A percentile compares a stretch with the other conserved stretches of the same genome.
Evolutionary conservation across 2,113 vertebrate genomes (phyloP).

Genomic region (Lepisosteus osseus): DNA sequence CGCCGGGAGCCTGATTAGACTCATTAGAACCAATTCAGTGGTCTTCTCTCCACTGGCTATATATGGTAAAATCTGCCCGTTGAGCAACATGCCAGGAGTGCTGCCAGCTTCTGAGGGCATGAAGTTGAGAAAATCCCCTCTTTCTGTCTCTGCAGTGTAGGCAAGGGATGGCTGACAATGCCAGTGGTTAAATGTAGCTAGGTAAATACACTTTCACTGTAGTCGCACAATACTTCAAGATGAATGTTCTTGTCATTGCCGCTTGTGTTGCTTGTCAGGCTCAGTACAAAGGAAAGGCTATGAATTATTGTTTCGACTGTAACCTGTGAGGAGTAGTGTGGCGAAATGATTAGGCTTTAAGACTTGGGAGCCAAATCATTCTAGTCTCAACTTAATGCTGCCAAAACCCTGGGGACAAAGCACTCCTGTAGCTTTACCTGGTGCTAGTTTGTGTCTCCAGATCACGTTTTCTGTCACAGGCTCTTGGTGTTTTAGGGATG

Average conservation of each 20-base stretch:
- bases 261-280: neutral
- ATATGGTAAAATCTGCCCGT: neutral
- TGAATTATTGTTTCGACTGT: neutral
- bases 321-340: neutral
- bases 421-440: neutral
- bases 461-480: neutral
- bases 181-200: neutral
- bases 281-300: neutral
- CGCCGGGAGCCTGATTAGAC: neutral
- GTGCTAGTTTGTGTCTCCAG: neutral
- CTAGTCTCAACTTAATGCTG: neutral
- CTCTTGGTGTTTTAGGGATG: no score
- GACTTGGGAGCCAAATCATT: neutral
- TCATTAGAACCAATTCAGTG: constrained; percentile 5
- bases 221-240: neutral
- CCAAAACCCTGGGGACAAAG: neutral
- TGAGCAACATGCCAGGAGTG: neutral
- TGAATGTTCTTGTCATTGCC: constrained; percentile 1
- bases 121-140: neutral
- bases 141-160: neutral
- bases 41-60: neutral
- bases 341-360: no score
- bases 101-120: constrained; percentile 6
- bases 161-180: neutral
- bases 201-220: neutral